Evolutionary conservation across 2,888 invertebrate species (phyloP), one percentile per base, ranked within the genome.

Genomic region (Eulithis prunata): DNA sequence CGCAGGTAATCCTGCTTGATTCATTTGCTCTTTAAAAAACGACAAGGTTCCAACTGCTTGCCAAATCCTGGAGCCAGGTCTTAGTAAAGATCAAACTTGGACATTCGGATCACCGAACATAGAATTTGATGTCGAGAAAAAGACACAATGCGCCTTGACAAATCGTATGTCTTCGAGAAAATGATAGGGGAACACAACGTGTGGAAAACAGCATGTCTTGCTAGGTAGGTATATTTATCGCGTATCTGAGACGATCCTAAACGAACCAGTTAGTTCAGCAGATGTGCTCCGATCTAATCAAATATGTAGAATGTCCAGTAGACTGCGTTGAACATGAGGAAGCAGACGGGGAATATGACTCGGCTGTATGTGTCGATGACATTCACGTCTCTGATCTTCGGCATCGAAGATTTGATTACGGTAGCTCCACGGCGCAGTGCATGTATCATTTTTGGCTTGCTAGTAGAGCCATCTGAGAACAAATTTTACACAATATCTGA

Each of bases 351-450:
- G 88, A 99, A 99, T 71, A 99, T 95, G 80, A 99, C 96, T 76
- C 99, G 95, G 45, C 99, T 99, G 88, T 99, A 99, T 81, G 99
- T 99, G 92, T 99, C 99, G 82, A 99, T 99, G 75, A 99, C 96
- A 88, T 99, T 99, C 69, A 99, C 99, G 89, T 99, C 99, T 79
- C 98, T 97, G 75, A 99, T 98, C 91, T 96, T 97, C n/a, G 98
- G 98, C 95, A 98, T 96, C 43, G 97, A 97, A n/a, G 96, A 95
- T 82, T 96, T 96, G 76, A 98, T 89, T 43, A 96, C 97, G n/a
- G 96, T 95, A 3, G 98, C 98, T 55, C 98, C 97, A 77, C 96
- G 96, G 57, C 96, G 95, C 13, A 98, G 92, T 12, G 97, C 97
- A 84, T 97, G 96, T 70, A 98, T 93, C 86, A 98, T 94, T 88